Percentiles rank a stretch among this genome's conserved stretches.
Conservation (phyloP, 2,797 vertebrate genomes). For the Lacerta bilineata region DNA sequence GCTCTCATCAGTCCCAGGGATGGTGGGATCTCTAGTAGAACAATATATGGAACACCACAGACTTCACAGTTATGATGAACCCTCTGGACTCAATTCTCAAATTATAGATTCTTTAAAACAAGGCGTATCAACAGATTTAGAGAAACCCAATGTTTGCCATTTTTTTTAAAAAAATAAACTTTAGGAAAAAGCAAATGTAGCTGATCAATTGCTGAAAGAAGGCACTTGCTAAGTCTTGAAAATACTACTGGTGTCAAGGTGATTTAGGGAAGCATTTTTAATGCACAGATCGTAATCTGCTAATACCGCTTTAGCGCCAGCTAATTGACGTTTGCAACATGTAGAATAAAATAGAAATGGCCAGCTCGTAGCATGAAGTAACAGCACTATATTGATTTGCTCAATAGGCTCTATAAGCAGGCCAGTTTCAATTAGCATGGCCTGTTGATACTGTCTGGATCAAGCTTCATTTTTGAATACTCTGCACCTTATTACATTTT, state of each 20-base stretch:
- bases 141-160: no score
- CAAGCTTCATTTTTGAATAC: slow-evolving; percentile 21
- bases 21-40: no score
- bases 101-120: neutral
- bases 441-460: slow-evolving; percentile 29
- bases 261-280: neutral
- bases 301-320: neutral
- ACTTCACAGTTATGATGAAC: no score
- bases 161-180: neutral
- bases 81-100: no score
- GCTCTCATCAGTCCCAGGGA: no score
- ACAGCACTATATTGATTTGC: neutral
- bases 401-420: neutral
- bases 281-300: neutral
- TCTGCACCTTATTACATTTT: slow-evolving; percentile 29
- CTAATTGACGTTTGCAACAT: neutral
- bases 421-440: neutral
- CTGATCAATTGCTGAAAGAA: neutral
- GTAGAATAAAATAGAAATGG: neutral
- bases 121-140: neutral
- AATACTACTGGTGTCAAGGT: neutral
- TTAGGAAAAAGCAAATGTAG: neutral
- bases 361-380: neutral
- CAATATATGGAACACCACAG: no score
- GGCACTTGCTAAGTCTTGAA: no score